Conservation (phyloP, 1,140 invertebrate genomes). For the Bombus huntii region DNA sequence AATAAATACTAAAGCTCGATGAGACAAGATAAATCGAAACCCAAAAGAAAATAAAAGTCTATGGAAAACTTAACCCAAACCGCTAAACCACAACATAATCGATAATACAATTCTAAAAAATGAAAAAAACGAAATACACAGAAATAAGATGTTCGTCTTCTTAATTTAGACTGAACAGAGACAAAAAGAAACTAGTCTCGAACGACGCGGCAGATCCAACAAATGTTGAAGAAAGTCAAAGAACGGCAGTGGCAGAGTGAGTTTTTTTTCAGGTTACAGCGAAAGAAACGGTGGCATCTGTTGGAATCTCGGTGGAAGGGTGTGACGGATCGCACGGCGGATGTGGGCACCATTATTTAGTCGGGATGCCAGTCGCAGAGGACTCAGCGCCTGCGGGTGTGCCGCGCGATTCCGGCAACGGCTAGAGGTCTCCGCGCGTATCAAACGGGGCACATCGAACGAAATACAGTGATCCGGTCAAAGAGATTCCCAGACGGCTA, state of each 20-base stretch:
- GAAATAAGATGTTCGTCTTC: neutral
- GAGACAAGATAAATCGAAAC: neutral
- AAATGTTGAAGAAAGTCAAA: neutral
- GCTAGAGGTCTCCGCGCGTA: constrained; percentile 58
- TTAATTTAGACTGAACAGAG: neutral
- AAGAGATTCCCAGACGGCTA: constrained; percentile 42
- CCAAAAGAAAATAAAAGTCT: neutral
- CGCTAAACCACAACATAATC: neutral
- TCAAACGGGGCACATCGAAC: constrained; percentile 74
- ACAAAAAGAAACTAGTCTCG: neutral
- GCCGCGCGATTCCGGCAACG: constrained; percentile 56
- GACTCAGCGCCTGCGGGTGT: constrained; percentile 55
- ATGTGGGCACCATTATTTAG: constrained; percentile 78
- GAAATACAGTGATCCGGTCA: constrained; percentile 69
- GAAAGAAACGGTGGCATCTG: neutral
- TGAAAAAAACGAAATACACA: neutral
- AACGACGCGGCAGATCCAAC: neutral
- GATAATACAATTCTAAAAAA: neutral
- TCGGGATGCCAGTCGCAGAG: constrained; percentile 33
- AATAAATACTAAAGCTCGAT: neutral
- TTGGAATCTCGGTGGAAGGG: neutral
- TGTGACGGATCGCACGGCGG: neutral
- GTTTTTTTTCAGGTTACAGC: neutral
- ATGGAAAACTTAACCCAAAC: neutral
- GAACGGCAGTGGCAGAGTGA: neutral